Evolutionary conservation across 2,888 invertebrate genomes (phyloP).

Genomic region (Nymphalis c-album): DNA sequence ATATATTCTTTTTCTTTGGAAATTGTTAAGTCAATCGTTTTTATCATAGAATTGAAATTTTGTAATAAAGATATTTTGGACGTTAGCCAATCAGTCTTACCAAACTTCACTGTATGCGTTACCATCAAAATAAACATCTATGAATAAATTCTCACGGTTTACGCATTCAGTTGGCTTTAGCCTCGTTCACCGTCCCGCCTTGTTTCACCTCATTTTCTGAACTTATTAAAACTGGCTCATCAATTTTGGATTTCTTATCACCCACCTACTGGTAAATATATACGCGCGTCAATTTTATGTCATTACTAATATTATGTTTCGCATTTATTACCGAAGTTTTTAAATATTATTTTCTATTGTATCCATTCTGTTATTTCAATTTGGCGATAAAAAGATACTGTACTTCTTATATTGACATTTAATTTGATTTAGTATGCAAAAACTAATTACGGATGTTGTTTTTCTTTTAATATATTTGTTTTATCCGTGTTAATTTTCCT

Average conservation of each 20-base stretch:
- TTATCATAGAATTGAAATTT: conserved; percentile 6
- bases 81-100: conserved; percentile 57
- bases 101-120: conserved; percentile 50
- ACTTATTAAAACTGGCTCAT: conserved; percentile 86
- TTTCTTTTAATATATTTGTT: no score
- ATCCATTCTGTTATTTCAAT: no score
- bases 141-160: conserved; percentile 69
- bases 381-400: no score
- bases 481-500: no score
- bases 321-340: neutral
- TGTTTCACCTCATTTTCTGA: conserved; percentile 24
- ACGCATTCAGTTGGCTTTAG: conserved; percentile 43
- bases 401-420: no score
- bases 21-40: neutral
- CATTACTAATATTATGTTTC: neutral
- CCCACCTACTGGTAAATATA: conserved; percentile 85
- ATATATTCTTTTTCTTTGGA: neutral
- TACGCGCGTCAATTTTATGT: conserved; percentile 3
- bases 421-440: no score
- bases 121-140: conserved; percentile 76
- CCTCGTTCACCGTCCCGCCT: conserved; percentile 22
- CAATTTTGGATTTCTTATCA: conserved; percentile 93
- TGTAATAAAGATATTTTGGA: conserved; percentile 51
- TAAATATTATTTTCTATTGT: no score
- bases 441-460: no score